Percentiles rank a stretch among this genome's conserved stretches.
Evolutionary conservation across 2,113 vertebrate genomes (phyloP).

Genomic region (Rhodinocichla rosea): DNA sequence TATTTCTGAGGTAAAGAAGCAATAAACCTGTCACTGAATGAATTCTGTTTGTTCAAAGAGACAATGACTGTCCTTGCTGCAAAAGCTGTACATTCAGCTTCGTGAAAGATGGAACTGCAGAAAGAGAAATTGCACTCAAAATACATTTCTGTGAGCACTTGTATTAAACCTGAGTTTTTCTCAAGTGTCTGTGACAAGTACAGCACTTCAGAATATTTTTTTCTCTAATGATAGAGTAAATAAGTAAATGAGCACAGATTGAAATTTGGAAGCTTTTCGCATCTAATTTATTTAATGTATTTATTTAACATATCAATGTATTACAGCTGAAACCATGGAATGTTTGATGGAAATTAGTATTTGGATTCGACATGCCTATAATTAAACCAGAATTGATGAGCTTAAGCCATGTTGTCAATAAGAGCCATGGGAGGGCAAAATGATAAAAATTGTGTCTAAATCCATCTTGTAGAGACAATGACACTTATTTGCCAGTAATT

Average conservation of each 20-base stretch:
- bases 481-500: neutral
- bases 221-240: neutral
- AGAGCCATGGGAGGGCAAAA: neutral
- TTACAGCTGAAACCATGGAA: neutral
- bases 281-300: neutral
- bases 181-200: neutral
- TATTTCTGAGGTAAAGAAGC: slow-evolving; percentile 31
- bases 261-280: neutral
- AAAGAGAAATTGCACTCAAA: neutral
- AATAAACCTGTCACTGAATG: slow-evolving; percentile 40
- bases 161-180: neutral
- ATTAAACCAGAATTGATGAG: neutral
- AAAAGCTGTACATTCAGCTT: neutral
- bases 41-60: slow-evolving; percentile 19
- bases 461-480: neutral
- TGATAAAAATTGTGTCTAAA: neutral
- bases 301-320: neutral
- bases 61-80: neutral
- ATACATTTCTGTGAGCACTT: neutral
- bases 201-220: neutral
- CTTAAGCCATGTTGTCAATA: neutral
- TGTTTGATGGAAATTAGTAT: neutral
- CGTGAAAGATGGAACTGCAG: neutral
- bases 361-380: neutral
- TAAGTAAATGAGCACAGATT: neutral